Base-by-base conservation (phyloP, 2,888 invertebrate species). In the Pherbina coryleti region DNA sequence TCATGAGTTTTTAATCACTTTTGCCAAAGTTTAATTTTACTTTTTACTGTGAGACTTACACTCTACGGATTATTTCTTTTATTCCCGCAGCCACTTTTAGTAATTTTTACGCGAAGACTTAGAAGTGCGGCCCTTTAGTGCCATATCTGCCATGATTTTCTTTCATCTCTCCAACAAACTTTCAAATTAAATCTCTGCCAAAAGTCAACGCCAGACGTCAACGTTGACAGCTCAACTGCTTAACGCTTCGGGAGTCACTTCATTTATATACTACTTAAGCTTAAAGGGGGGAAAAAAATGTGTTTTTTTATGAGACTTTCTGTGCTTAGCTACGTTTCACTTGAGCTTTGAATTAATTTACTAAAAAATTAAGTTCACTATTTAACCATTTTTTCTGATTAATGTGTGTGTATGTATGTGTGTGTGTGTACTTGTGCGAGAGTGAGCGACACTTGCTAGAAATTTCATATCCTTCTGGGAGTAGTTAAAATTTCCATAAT, bases 401-500 rank as follows among this genome's bases (percentile, higher is more conserved):
- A n/a, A 25, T 49, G 51, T 28, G 22, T 49, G 51, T 51, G 70
- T 70, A 11, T 28, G 25, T 70, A 53, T 51, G 11, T 34, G 25
- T 53, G 31, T 51, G 14, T 8, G 25, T 19, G 53, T n/a, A n/a
- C 7, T 8, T 51, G 25, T 25, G 37, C 7, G 17, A 25, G 14
- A 69, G 34, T 14, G 14, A n/a, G 19, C 7, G 17, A 37, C 37
- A 72, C 4, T 53, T 34, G 55, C 34, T 57, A 14, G 37, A 72
- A 51, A 53, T 72, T 72, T 22, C 57, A 57, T 31, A 55, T 57
- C 14, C 71, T 51, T 28, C 25, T 70, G 70, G 70, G 64, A 34
- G 64, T 66, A 66, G 64, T 66, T 37, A 66, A 66, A 66, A 66
- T 66, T 66, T 66, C 34, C 31, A 66, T 66, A 66, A 66, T 31